These are phyloP conservation scores for Pyrrhia umbra DNA, from an alignment of 2,888 invertebrate species.

Conservation along the genomic window DNA sequence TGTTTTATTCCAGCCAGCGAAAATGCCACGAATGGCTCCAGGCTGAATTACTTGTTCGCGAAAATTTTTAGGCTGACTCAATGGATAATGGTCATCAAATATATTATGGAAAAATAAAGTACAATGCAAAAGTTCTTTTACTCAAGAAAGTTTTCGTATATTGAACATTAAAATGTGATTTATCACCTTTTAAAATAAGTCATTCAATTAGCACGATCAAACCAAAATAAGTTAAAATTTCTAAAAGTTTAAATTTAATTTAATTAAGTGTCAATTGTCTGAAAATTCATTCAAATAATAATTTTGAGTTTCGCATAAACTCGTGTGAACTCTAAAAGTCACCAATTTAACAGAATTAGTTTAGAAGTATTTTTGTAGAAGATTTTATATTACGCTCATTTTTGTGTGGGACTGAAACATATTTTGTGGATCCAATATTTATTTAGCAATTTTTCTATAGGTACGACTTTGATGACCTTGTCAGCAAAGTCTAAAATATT, in stretches of 20 bases:
- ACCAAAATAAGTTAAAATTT: conserved; percentile 37
- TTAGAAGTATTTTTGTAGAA: conserved; percentile 11
- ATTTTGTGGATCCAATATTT: neutral
- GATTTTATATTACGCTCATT: neutral
- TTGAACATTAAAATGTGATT: conserved; percentile 6
- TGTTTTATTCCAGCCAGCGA: conserved; percentile 86
- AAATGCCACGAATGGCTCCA: conserved; percentile 82
- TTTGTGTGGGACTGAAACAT: conserved; percentile 1
- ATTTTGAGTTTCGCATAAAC: conserved; percentile 40
- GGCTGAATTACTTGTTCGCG: conserved; percentile 83
- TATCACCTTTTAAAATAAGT: conserved; percentile 8
- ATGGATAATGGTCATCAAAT: conserved; percentile 50
- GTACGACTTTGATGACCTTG: neutral
- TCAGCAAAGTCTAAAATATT: neutral
- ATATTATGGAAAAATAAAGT: conserved; percentile 27
- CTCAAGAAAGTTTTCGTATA: conserved; percentile 11
- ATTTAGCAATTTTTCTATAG: neutral
- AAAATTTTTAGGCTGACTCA: conserved; percentile 71
- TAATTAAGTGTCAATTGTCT: conserved; percentile 46
- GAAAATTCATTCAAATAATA: conserved; percentile 50
- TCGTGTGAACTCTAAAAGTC: conserved; percentile 35
- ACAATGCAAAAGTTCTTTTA: conserved; percentile 39
- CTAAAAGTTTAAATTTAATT: conserved; percentile 43
- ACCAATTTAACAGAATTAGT: conserved; percentile 22
- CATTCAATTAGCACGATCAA: conserved; percentile 10